Conservation (phyloP, 2,888 invertebrate genomes). For the Incurvaria masculella region DNA sequence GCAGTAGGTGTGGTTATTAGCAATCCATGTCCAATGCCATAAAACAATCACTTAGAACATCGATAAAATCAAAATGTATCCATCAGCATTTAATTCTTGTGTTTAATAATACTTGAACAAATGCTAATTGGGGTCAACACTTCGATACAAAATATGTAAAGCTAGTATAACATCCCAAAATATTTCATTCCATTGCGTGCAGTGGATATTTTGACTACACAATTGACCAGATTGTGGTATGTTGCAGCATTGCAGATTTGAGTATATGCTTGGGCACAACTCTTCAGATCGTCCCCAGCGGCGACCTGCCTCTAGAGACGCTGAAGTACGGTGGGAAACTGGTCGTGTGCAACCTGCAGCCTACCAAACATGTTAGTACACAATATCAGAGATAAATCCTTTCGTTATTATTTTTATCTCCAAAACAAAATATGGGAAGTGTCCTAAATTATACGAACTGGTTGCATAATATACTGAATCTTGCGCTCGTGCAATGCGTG, state of each 20-base stretch:
- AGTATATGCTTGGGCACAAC: slow-evolving; percentile 97
- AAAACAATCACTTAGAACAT: no score
- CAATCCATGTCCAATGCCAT: no score
- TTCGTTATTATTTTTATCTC: not conserved
- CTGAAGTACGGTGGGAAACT: slow-evolving; percentile 84
- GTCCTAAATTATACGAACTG: not conserved
- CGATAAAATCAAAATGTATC: no score
- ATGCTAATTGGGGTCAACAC: no score
- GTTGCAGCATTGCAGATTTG: slow-evolving; percentile 82
- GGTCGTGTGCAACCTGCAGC: slow-evolving; percentile 93
- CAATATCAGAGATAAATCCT: not conserved
- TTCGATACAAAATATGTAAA: no score
- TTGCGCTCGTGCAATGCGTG: not conserved
- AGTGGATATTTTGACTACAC: no score
- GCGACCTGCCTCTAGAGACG: slow-evolving; percentile 83
- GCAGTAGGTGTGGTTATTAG: no score
- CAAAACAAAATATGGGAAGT: not conserved
- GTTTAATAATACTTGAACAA: no score
- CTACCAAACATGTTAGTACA: slow-evolving; percentile 88
- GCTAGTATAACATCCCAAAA: no score
- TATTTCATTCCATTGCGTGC: no score
- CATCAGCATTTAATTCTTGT: no score
- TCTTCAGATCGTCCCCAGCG: slow-evolving; percentile 95
- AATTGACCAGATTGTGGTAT: no score
- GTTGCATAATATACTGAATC: not conserved